Percentiles rank a stretch among this genome's conserved stretches.
These are phyloP conservation scores for Julus scanicus DNA, from an alignment of 2,888 invertebrate species.

Conservation along the genomic window DNA sequence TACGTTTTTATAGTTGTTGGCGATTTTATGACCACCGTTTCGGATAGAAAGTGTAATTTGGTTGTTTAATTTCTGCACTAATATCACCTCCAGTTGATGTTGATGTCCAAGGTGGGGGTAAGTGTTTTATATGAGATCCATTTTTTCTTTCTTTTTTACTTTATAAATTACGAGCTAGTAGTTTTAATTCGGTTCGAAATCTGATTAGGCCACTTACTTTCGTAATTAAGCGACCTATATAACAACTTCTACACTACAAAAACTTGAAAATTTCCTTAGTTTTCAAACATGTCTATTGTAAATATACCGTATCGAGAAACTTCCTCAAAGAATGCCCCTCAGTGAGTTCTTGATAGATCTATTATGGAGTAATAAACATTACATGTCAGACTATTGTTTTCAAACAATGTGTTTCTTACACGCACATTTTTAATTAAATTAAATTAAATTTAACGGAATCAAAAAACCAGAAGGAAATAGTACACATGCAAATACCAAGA, in stretches of 20 bases:
- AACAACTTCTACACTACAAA: neutral
- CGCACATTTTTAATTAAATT: neutral
- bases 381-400: neutral
- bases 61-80: slow-evolving; percentile 21
- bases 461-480: neutral
- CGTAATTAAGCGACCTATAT: slow-evolving; percentile 30
- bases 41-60: neutral
- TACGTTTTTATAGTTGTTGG: neutral
- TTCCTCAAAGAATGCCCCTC: slow-evolving; percentile 21
- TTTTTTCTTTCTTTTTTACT: slow-evolving; percentile 2
- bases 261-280: neutral
- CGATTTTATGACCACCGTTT: neutral
- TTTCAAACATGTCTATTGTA: neutral
- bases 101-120: slow-evolving; percentile 24
- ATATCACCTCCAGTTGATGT: neutral
- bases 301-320: neutral
- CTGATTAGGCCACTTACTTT: slow-evolving; percentile 29
- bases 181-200: slow-evolving; percentile 22
- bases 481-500: neutral
- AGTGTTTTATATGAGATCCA: neutral
- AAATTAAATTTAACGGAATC: no score
- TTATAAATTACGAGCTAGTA: slow-evolving; percentile 16
- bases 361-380: neutral
- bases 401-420: neutral
- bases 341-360: slow-evolving; percentile 20